Evolutionary conservation across 2,113 vertebrate genomes (phyloP).

Genomic region (Gallinago paraguaiae): DNA sequence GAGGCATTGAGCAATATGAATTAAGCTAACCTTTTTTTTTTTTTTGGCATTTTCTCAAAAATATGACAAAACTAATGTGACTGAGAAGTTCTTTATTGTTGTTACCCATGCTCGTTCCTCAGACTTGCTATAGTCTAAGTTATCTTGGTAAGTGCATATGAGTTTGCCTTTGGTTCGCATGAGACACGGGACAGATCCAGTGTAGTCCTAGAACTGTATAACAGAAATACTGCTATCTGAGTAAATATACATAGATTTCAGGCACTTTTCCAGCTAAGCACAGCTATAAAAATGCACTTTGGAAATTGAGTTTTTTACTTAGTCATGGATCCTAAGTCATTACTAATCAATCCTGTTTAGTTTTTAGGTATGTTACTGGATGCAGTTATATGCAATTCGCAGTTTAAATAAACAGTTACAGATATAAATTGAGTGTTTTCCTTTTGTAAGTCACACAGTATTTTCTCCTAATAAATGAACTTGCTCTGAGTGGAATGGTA

Average conservation of each 20-base stretch:
- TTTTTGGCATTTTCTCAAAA: constrained; percentile 42
- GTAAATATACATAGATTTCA: background rate
- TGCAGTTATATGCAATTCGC: background rate
- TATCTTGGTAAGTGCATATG: background rate
- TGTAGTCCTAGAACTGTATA: background rate
- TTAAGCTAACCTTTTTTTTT: background rate
- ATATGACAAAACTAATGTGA: constrained; percentile 1
- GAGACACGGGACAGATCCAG: background rate
- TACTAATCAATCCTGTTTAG: background rate
- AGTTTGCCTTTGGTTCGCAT: background rate
- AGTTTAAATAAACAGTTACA: background rate
- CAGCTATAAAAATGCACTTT: background rate
- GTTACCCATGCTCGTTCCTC: background rate
- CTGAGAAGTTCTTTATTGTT: constrained; percentile 7
- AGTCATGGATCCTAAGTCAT: background rate
- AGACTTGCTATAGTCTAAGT: background rate
- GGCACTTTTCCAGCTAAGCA: background rate
- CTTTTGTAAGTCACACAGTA: background rate
- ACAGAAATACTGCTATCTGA: background rate
- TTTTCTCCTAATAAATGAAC: constrained; percentile 27
- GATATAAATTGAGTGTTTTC: background rate
- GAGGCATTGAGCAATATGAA: constrained; percentile 43
- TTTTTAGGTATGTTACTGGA: constrained; percentile 4
- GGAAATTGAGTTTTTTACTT: background rate
- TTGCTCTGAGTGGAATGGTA: background rate